Evolutionary conservation across 2,888 invertebrate genomes (phyloP).

Genomic region (Acheta domesticus): DNA sequence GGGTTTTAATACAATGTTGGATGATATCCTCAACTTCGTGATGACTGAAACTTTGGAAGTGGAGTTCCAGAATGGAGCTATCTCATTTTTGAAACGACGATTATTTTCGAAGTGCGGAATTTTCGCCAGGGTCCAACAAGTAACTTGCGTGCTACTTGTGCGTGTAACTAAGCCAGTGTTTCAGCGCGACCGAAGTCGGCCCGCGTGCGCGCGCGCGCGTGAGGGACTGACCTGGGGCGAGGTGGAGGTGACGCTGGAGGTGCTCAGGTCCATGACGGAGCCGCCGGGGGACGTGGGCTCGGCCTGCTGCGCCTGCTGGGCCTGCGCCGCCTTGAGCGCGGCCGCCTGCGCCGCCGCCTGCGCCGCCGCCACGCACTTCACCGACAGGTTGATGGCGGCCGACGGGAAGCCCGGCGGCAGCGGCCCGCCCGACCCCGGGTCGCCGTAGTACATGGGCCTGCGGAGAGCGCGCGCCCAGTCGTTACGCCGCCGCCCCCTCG

Average conservation of each 20-base stretch:
- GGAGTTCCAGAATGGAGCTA: too few relatives aligned
- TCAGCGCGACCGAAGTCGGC: too few relatives aligned
- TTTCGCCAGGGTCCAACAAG: too few relatives aligned
- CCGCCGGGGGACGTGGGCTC: conserved; percentile 69
- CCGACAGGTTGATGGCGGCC: conserved; percentile 78
- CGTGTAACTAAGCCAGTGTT: too few relatives aligned
- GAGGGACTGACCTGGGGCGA: conserved; percentile 68
- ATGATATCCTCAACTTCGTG: too few relatives aligned
- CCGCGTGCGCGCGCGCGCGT: too few relatives aligned
- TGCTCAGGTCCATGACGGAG: conserved; percentile 81
- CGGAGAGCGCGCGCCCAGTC: conserved; percentile 74
- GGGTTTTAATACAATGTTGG: too few relatives aligned
- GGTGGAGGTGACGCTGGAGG: conserved; percentile 76
- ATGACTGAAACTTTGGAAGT: too few relatives aligned
- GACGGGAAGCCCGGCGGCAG: conserved; percentile 65
- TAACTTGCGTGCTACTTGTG: too few relatives aligned
- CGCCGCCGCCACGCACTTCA: conserved; percentile 72
- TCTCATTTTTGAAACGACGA: too few relatives aligned
- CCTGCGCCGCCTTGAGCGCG: conserved; percentile 28
- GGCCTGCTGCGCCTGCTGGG: conserved; percentile 55
- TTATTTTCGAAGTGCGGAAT: too few relatives aligned
- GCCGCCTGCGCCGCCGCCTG: conserved; percentile 50
- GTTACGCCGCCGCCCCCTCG: conserved; percentile 46
- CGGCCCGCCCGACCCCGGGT: conserved; percentile 62
- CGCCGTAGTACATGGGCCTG: conserved; percentile 81